Percentiles rank a stretch among this genome's conserved stretches.
These are phyloP conservation scores for Apocheima hispidaria DNA, from an alignment of 2,888 invertebrate species.

Conservation along the genomic window DNA sequence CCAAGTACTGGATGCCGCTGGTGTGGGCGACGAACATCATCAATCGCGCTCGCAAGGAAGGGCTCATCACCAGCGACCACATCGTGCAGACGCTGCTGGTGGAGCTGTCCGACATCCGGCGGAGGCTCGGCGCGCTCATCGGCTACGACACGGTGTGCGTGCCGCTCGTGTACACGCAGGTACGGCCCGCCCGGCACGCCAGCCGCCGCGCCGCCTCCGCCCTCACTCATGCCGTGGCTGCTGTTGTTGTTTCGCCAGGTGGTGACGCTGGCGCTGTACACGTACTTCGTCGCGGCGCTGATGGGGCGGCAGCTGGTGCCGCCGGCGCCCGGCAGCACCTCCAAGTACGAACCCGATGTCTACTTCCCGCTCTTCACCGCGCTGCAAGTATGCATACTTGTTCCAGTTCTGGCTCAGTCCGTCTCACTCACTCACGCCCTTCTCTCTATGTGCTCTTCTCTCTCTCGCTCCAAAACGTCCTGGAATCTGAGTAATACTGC, in stretches of 20 bases:
- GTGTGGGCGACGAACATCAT: slow-evolving; percentile 97
- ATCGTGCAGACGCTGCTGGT: slow-evolving; percentile 96
- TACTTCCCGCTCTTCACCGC: slow-evolving; percentile 97
- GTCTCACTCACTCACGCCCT: too few species aligned
- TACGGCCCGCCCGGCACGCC: slow-evolving; percentile 61
- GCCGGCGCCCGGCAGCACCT: slow-evolving; percentile 78
- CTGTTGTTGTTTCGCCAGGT: slow-evolving; percentile 87
- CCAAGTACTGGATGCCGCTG: slow-evolving; percentile 96
- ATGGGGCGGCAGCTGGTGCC: slow-evolving; percentile 95
- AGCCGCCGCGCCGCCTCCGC: background rate
- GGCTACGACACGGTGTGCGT: slow-evolving; percentile 97
- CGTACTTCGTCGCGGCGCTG: slow-evolving; percentile 95
- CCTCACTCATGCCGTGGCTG: too few species aligned
- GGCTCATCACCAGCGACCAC: slow-evolving; percentile 94
- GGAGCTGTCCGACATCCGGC: slow-evolving; percentile 95
- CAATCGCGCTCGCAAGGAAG: slow-evolving; percentile 94
- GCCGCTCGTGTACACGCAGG: slow-evolving; percentile 96
- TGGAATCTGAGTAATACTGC: too few species aligned
- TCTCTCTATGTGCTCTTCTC: too few species aligned
- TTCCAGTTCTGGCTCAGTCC: too few species aligned
- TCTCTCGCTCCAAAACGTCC: too few species aligned
- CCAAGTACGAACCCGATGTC: slow-evolving; percentile 90
- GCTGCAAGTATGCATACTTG: slow-evolving; percentile 89
- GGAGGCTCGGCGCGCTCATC: slow-evolving; percentile 93
- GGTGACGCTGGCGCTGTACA: slow-evolving; percentile 95